These are phyloP conservation scores for Lithosia quadra DNA, from an alignment of 2,888 invertebrate species.

Conservation along the genomic window DNA sequence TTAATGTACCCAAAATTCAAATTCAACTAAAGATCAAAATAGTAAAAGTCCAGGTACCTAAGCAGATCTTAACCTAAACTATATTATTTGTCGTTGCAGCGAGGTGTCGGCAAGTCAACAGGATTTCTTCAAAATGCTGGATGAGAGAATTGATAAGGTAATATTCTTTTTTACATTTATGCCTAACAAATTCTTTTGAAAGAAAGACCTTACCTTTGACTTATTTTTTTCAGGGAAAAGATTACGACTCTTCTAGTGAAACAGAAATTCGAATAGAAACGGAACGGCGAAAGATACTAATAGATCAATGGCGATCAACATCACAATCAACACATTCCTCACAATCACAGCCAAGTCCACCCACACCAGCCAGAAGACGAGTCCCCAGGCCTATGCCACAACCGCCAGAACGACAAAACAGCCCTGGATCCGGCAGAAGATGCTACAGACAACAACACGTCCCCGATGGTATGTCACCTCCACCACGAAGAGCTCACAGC, in stretches of 20 bases:
- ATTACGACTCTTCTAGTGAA: slow-evolving; percentile 93
- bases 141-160: slow-evolving; percentile 96
- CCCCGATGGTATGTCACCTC: slow-evolving; percentile 78
- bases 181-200: background rate
- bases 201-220: background rate
- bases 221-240: slow-evolving; percentile 90
- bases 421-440: slow-evolving; percentile 70
- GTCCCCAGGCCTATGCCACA: slow-evolving; percentile 68
- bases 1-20: background rate
- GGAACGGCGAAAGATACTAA: slow-evolving; percentile 89
- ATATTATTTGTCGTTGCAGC: slow-evolving; percentile 86
- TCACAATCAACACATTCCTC: slow-evolving; percentile 85
- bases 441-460: slow-evolving; percentile 75
- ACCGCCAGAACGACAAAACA: slow-evolving; percentile 76
- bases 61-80: background rate
- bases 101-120: slow-evolving; percentile 96
- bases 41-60: too few relatives aligned
- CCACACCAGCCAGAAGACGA: slow-evolving; percentile 75
- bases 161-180: background rate
- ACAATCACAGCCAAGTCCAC: slow-evolving; percentile 72
- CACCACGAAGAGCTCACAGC: slow-evolving; percentile 74
- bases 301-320: slow-evolving; percentile 92
- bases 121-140: slow-evolving; percentile 97
- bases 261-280: slow-evolving; percentile 90
- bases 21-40: background rate